Evolutionary conservation across 2,113 vertebrate genomes (phyloP), one percentile per base, ranked within the genome.

Genomic region (Planiliza haematocheilus): DNA sequence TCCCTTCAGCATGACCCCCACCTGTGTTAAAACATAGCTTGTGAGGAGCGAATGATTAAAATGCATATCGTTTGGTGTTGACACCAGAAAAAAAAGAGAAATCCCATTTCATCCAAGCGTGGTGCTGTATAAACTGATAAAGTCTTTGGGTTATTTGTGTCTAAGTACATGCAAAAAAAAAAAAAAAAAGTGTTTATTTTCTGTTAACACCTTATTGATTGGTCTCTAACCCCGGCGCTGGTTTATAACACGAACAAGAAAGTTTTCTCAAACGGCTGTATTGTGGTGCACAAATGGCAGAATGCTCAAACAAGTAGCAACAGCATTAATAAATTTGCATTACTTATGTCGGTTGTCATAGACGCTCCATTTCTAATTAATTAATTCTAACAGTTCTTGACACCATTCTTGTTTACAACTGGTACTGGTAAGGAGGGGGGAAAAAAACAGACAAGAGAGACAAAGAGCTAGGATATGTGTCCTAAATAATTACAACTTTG

Each of bases 401-500:
- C 64, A 82, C 65, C 24, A 61, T 74, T 65, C 66, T 61, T 79
- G 82, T 74, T 70, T 79, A 77, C 71, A 86, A 59, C 58, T 59
- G 58, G 51, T 74, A 73, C 57, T 74, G 62, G 64, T 71, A 75
- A 72, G 73, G 37, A 65, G 77, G 51, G 43, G 59, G 56, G 64
- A 50, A 21, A 50, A 57, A 16, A 48, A 77, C 65, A 69, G 14
- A 66, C 42, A 59, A 66, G 46, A 85, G 66, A 65, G 42, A 77
- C 82, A 85, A 66, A 16, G 41, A 80, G 82, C 55, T 57, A 85
- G 49, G 58, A 79, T 73, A 73, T 76, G 62, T 48, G 39, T 62
- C 59, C 85, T 74, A 82, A 90, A 83, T 88, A 91, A 85, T 87
- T 92, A 90, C 82, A 91, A 83, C 79, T 85, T 88, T 10, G 59